A percentile compares a stretch with the other conserved stretches of the same genome.
phyloP scores from a whole-genome alignment of 2,888 invertebrate genomes.

The Tipula confusa region DNA sequence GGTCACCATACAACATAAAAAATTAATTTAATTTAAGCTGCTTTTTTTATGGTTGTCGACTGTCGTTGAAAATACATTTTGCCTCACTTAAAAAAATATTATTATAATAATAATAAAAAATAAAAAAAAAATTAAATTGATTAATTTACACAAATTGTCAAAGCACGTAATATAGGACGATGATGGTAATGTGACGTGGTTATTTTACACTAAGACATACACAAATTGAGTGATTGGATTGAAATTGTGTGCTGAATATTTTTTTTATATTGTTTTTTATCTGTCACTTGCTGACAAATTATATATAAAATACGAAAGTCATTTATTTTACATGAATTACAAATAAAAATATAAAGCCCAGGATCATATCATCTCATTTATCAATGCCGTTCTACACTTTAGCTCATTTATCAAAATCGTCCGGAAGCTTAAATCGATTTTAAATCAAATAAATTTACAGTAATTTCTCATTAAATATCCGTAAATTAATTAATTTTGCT shows the following conservation, averaged over 20 bases:
- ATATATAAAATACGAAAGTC: neutral
- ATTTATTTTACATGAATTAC: neutral
- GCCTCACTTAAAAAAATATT: neutral
- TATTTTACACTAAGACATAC: neutral
- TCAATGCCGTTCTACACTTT: neutral
- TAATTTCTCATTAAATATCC: no score
- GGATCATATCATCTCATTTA: neutral
- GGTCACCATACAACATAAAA: neutral
- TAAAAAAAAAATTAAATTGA: neutral
- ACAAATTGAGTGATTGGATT: neutral
- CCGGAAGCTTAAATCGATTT: no score
- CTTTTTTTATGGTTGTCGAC: neutral
- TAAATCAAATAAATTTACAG: no score
- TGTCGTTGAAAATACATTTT: no score
- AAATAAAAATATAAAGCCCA: neutral
- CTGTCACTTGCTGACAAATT: neutral
- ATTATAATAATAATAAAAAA: neutral
- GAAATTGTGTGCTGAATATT: neutral
- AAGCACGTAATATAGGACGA: neutral
- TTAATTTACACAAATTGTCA: neutral
- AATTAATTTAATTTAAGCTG: neutral
- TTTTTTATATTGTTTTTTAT: neutral
- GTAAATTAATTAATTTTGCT: no score
- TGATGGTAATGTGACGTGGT: neutral
- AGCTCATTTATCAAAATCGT: neutral